Evolutionary conservation across 1,140 invertebrate genomes (phyloP), one percentile per base, ranked within the genome.

Genomic region (Ips nitidus): DNA sequence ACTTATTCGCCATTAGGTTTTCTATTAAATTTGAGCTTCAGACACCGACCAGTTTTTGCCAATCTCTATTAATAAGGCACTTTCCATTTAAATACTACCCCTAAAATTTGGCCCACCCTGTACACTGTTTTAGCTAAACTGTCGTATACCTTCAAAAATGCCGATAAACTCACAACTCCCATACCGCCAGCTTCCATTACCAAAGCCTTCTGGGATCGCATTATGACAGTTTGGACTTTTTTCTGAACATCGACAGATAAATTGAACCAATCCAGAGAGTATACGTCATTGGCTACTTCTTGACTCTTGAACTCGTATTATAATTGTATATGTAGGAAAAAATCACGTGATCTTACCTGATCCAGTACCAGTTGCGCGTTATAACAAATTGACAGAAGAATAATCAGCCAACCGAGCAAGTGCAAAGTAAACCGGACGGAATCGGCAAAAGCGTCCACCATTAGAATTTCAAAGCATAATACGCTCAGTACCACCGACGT

Each of bases 401-500:
- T 64, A 1, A 74, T 60, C 6, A 78, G 36, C 77, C 77, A 78
- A 4, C 77, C 77, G 1, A 71, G 38, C 8, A 78, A 65, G 69
- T 78, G 77, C 45, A 76, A 61, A 55, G 66, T 58, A 65, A 75
- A 78, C 47, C 75, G 70, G 41, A 78, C 40, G n/a, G 71, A 75
- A 66, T 78, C 75, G n/a, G 52, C 71, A 61, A 71, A 69, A 64
- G 71, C 71, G 22, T 75, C 60, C 2, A 75, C 75, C 71, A 77
- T 77, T 36, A 78, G 66, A 7, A 78, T 72, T 59, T 75, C 71
- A 65, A 78, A 78, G 45, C 75, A 71, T 50, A 78, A 59, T 6
- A 75, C 73, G 47, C 77, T 78, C 40, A 78, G 72, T 2, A 77
- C 75, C 4, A 76, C 53, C 7, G 75, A 77, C 6, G 75, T 77